Evolutionary conservation across 2,888 invertebrate species (phyloP).

Genomic region (Bembecia ichneumoniformis): DNA sequence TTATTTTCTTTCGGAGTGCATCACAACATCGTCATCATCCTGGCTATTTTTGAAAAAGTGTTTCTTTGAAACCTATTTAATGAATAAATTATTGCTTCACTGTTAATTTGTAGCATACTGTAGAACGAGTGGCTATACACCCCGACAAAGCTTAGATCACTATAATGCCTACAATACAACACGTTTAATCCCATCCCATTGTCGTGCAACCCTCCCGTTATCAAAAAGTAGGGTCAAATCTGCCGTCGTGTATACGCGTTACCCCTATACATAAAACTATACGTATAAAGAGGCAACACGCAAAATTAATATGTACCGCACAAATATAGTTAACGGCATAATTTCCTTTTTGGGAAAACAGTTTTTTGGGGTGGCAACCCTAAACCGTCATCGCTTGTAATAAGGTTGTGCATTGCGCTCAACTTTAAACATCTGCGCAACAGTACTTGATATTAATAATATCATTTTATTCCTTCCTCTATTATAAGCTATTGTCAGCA

Average conservation of each 20-base stretch:
- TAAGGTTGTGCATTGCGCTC: conserved; percentile 20
- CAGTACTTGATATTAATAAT: conserved; percentile 27
- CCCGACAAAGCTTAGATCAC: conserved; percentile 36
- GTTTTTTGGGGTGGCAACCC: conserved; percentile 23
- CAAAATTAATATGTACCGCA: conserved; percentile 61
- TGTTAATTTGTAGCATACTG: conserved; percentile 9
- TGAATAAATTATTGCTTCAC: no score
- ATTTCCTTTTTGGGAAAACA: conserved; percentile 28
- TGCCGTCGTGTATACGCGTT: conserved; percentile 12
- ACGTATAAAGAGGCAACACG: conserved; percentile 42
- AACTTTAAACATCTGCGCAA: conserved; percentile 21
- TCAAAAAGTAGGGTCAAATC: conserved; percentile 24
- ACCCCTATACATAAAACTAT: conserved; percentile 17
- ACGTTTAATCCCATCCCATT: conserved; percentile 64
- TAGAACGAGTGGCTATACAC: conserved; percentile 14
- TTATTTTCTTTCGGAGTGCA: no score
- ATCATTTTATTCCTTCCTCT: conserved; percentile 36
- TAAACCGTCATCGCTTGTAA: conserved; percentile 13
- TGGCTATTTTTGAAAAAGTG: no score
- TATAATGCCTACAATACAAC: conserved; percentile 59
- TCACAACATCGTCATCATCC: no score
- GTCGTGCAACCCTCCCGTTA: conserved; percentile 30
- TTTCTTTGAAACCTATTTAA: no score
- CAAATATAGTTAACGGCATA: conserved; percentile 55
- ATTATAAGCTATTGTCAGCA: conserved; percentile 35